phyloP scores from a whole-genome alignment of 2,888 invertebrate genomes.

The Leucophora obtusa region DNA sequence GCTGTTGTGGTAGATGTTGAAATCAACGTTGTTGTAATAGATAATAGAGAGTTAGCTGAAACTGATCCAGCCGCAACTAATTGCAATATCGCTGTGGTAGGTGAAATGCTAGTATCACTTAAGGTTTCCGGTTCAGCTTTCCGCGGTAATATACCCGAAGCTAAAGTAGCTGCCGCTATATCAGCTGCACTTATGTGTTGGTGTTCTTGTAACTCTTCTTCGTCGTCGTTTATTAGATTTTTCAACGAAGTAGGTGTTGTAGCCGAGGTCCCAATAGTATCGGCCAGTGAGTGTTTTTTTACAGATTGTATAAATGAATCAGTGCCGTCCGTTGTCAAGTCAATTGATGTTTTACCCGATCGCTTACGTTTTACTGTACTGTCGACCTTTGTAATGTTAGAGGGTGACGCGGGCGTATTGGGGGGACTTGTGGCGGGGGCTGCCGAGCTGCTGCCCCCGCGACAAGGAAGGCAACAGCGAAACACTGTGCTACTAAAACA shows the following conservation, averaged over 20 bases:
- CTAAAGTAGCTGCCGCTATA: conserved; percentile 73
- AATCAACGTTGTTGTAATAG: conserved; percentile 52
- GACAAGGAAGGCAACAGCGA: conserved; percentile 91
- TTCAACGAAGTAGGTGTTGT: conserved; percentile 75
- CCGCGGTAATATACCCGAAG: conserved; percentile 73
- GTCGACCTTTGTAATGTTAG: conserved; percentile 60
- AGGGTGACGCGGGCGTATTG: conserved; percentile 75
- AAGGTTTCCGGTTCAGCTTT: conserved; percentile 75
- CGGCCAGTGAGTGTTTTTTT: conserved; percentile 74
- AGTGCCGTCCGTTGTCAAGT: conserved; percentile 59
- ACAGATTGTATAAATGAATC: conserved; percentile 63
- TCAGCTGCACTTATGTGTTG: conserved; percentile 72
- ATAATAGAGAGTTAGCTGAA: conserved; percentile 53
- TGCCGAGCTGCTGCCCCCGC: conserved; percentile 88
- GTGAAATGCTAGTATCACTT: conserved; percentile 75
- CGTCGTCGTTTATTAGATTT: conserved; percentile 75
- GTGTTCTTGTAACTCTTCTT: conserved; percentile 70
- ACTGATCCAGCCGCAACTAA: conserved; percentile 65
- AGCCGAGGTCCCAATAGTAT: conserved; percentile 74
- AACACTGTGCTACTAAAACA: conserved; percentile 84
- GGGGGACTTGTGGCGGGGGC: conserved; percentile 81
- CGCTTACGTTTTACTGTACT: conserved; percentile 66
- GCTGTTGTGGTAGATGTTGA: conserved; percentile 28
- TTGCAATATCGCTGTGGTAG: conserved; percentile 72
- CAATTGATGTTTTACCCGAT: conserved; percentile 60